Evolutionary conservation across 1,140 invertebrate species (phyloP), one percentile per base, ranked within the genome.

Genomic region (Drosophila orosa): DNA sequence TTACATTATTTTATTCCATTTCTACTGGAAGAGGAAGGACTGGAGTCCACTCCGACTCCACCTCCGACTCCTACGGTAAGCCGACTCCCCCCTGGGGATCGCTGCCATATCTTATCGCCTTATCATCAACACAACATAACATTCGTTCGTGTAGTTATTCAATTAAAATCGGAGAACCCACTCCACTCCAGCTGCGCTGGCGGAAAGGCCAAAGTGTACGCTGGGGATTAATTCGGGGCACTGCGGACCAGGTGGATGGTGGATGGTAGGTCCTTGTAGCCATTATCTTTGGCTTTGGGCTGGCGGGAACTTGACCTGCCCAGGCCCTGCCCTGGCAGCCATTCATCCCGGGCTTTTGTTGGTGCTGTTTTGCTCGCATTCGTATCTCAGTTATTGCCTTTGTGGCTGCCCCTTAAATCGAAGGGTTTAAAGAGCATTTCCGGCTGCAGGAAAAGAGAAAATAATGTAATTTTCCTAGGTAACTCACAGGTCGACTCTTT

Each of bases 271-370:
- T 61, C 37, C 61, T 37, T 37, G 33, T 57, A 42, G 31, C 67
- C 67, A 71, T 69, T 71, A 71, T 71, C 63, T 47, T 47, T 69
- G 71, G 48, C 56, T 73, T 61, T 56, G 54, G 42, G 15, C 47
- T 56, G 31, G 56, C 62, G 27, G 42, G 39, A 40, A 27, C 62
- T 56, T 59, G 42, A 61, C 61, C 77, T 63, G 24, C 48, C 48
- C 63, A 33, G 54, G 48, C 27, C n/a, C 63, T 27, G 54, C 44
- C 27, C 45, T 27, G 73, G 47, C 65, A 54, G 31, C 81, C 82
- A 87, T 86, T 86, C 78, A 81, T 86, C 61, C 63, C 62, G 44
- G 55, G 45, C 82, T 76, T 86, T 86, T 86, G 78, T 78, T 85
- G 78, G 69, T 81, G 67, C 29, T 78, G 48, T 59, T 60, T 45